Percentiles rank a stretch among this genome's conserved stretches.
Evolutionary conservation across 2,888 invertebrate species (phyloP).

Genomic region (Liodrosophila aerea): DNA sequence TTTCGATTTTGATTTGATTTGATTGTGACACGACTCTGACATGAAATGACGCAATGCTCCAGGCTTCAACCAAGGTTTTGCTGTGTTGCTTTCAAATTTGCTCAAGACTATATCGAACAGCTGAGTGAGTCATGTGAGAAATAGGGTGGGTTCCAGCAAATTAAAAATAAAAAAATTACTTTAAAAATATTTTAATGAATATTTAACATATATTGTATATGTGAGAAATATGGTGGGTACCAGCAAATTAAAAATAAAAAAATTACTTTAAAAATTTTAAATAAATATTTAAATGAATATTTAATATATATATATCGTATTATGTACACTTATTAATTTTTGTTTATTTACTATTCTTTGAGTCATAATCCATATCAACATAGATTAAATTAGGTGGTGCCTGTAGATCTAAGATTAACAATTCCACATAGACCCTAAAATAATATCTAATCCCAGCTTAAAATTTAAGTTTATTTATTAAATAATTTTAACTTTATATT

Average conservation of each 20-base stretch:
- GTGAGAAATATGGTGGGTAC: conserved; percentile 9
- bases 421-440: too few species aligned
- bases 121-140: conserved; percentile 33
- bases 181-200: background rate
- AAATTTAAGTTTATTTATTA: too few species aligned
- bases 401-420: too few species aligned
- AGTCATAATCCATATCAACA: too few species aligned
- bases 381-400: too few species aligned
- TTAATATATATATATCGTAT: too few species aligned
- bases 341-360: too few species aligned
- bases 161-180: background rate
- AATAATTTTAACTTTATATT: too few species aligned
- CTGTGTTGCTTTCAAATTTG: conserved; percentile 44
- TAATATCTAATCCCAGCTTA: too few species aligned
- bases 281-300: background rate
- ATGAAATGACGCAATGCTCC: conserved; percentile 68
- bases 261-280: background rate
- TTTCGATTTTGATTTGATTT: conserved; percentile 54
- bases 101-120: conserved; percentile 11
- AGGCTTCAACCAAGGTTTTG: conserved; percentile 54
- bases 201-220: conserved; percentile 7
- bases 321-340: too few species aligned
- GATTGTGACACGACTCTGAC: conserved; percentile 73
- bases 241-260: background rate
- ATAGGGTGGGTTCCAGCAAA: conserved; percentile 2